A percentile compares a stretch with the other conserved stretches of the same genome.
phyloP scores from a whole-genome alignment of 2,888 invertebrate genomes.

The Ectemnius lituratus region DNA sequence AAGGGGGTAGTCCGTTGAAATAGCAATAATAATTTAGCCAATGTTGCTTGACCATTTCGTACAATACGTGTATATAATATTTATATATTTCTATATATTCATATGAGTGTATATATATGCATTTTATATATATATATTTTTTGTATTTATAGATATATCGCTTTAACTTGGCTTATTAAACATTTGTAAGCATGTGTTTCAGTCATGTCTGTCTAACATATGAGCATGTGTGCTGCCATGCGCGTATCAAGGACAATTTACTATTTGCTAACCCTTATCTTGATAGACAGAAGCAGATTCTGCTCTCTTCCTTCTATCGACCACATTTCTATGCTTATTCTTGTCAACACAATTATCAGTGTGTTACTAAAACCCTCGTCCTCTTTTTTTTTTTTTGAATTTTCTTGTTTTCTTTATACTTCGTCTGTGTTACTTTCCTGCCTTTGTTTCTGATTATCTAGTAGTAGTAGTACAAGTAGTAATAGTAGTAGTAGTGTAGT shows the following conservation, averaged over 20 bases:
- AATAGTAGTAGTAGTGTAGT: conserved; percentile 8
- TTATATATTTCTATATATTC: conserved; percentile 29
- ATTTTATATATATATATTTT: conserved; percentile 19
- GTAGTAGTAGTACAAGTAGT: conserved; percentile 11
- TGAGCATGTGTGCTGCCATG: conserved; percentile 19
- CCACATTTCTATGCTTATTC: background rate
- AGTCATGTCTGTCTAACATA: conserved; percentile 36
- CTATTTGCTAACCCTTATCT: background rate
- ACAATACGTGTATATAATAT: conserved; percentile 29
- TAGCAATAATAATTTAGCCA: background rate
- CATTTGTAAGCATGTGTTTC: conserved; percentile 36
- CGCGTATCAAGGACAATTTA: conserved; percentile 15
- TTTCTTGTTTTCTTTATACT: background rate
- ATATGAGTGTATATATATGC: conserved; percentile 37
- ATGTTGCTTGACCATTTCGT: background rate
- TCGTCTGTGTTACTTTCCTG: conserved; percentile 8
- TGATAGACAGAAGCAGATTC: background rate
- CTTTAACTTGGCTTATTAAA: conserved; percentile 32
- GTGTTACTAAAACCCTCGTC: background rate
- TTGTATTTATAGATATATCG: conserved; percentile 35
- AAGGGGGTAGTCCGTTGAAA: background rate
- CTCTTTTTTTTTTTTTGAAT: background rate
- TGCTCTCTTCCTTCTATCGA: background rate
- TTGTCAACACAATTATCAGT: no score
- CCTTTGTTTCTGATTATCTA: conserved; percentile 7